Evolutionary conservation across 2,888 invertebrate species (phyloP).

Genomic region (Agrochola lychnidis): DNA sequence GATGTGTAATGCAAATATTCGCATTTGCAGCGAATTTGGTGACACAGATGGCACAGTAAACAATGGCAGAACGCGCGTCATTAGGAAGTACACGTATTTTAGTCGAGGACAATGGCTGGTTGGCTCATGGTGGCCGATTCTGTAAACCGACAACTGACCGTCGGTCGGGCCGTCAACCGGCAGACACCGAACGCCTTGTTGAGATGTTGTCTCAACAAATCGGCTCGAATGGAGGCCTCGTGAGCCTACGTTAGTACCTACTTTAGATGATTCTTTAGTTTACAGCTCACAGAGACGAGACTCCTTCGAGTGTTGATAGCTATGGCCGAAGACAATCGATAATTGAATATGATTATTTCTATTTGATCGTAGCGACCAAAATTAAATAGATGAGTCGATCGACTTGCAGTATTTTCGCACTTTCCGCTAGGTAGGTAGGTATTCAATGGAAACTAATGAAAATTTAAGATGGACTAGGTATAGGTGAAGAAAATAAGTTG

Average conservation of each 20-base stretch:
- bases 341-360: constrained; percentile 22
- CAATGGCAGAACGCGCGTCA: constrained; percentile 75
- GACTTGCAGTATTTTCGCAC: not conserved
- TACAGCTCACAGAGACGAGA: constrained; percentile 12
- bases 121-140: constrained; percentile 53
- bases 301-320: constrained; percentile 11
- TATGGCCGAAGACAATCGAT: constrained; percentile 41
- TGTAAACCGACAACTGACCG: constrained; percentile 38
- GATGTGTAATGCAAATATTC: constrained; percentile 66
- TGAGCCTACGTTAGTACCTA: not conserved
- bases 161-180: not conserved
- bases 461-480: not conserved
- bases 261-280: constrained; percentile 21
- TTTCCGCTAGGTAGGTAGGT: too few species aligned
- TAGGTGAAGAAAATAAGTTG: not conserved
- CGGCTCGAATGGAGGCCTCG: constrained; percentile 12
- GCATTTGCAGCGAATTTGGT: constrained; percentile 69
- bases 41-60: constrained; percentile 75
- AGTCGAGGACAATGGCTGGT: constrained; percentile 69
- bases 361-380: constrained; percentile 15
- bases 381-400: not conserved
- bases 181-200: constrained; percentile 4
- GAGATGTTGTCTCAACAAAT: constrained; percentile 39
- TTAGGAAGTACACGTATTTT: constrained; percentile 67
- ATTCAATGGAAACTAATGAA: not conserved